Base-by-base conservation (phyloP, 92 coral and sea anemone genomes). In the Epizoanthus illoricatus region DNA sequence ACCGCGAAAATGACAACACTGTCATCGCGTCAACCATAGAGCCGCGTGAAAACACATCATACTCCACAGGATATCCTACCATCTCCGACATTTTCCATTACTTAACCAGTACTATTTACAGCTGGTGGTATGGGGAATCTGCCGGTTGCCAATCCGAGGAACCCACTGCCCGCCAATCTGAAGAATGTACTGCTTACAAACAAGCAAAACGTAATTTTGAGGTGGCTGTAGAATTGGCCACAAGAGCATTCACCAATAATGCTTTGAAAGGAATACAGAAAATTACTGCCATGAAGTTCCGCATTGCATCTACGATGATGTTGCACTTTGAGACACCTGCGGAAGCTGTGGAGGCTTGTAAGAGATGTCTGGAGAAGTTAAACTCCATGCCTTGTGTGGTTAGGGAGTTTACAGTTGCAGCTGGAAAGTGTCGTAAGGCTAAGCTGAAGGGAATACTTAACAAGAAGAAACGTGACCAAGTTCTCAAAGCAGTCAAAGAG, bases 251-350 rank as follows among this genome's bases (percentile, higher is more conserved):
- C 58, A 72, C 28, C 7, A 84, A 84, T 63, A 67, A 73, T 55
- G 81, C 63, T 21, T 52, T 84, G 45, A 71, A 45, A 8, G 72
- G 56, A 19, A 42, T 72, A 15, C 81, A 84, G 33, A 45, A 64
- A 73, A 43, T 84, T 61, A 52, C 78, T 60, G 86, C 86, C 12
- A 67, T 59, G 63, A 84, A 84, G 52, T 42, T 84, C 65, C 76
- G 78, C 40, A 84, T 84, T 39, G 81, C 86, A 2, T 65, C 86
- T 1, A 74, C 76, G 20, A 41, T 84, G 9, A 59, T 84, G 2
- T 49, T 41, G 86, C 40, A 21, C 43, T 39, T 73, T 33, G 59
- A 64, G 3, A n/a, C 57, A 23, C 65, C 64, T 24, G 81, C 6
- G 4, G 56, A 43, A 9, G 47, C 80, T 8, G 19, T 40, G 28